Evolutionary conservation across 2,113 vertebrate genomes (phyloP), one percentile per base, ranked within the genome.

Genomic region (Melospiza georgiana): DNA sequence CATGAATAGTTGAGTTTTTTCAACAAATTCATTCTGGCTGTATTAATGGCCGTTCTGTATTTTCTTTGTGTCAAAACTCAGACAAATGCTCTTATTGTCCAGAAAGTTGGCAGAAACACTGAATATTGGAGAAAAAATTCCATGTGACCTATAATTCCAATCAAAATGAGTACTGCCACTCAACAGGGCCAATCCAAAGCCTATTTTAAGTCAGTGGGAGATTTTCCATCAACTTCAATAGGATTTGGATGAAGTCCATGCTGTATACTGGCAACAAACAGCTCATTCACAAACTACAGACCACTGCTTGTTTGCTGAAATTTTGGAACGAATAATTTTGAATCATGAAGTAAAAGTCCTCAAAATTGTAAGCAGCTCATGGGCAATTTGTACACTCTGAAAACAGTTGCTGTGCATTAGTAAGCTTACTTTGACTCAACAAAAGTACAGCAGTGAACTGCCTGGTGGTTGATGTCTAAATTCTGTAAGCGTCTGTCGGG

Each of bases 231-330:
- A 84, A 33, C 66, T 95, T 95, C 93, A 95, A 94, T 91, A 87
- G 93, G 71, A 74, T 96, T 95, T 95, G 96, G 95, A 94, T 15
- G 37, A 83, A 84, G 74, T 95, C 95, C 95, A 95, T 69, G 27
- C 72, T 89, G 63, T 39, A 76, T 44, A 80, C 74, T 89, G 94
- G 87, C 87, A 90, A 97, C 89, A 95, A 96, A 95, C 71, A 96
- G 84, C 91, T 95, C 96, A 96, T 96, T 95, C 93, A 97, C 78
- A 85, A 95, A 61, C 66, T 89, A 95, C 94, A 97, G 71, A 95
- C 84, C 74, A 51, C 71, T 79, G 71, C 89, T 96, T 97, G 95
- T 96, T 95, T 97, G 94, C 89, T 93, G 63, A 95, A 95, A 93
- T 95, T 94, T 95, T 95, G 93, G 63, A 87, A 92, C 6, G 91